These are phyloP conservation scores for Alces alces DNA, from an alignment of 2,113 vertebrate genomes.

Conservation along the genomic window DNA sequence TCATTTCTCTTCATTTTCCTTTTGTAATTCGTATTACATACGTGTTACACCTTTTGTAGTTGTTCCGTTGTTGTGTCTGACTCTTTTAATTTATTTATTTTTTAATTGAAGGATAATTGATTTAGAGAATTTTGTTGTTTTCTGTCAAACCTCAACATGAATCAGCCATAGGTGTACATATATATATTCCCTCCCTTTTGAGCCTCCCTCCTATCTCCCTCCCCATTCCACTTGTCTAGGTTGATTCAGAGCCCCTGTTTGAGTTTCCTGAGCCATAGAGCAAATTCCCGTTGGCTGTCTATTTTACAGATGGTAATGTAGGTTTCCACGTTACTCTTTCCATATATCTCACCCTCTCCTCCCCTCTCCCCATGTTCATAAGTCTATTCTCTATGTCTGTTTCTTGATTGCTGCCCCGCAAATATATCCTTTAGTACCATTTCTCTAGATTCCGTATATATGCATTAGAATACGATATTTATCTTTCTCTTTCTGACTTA, in stretches of 20 bases:
- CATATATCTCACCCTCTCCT: not conserved
- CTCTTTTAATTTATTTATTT: not conserved
- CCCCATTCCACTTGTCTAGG: not conserved
- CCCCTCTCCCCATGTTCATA: not conserved
- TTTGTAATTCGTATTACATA: not conserved
- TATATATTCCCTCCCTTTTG: not conserved
- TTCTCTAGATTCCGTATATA: not conserved
- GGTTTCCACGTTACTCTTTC: not conserved
- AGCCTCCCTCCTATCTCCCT: not conserved
- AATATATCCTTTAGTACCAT: not conserved
- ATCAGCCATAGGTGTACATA: not conserved
- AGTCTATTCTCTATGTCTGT: not conserved
- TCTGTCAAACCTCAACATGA: not conserved
- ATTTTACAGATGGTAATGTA: not conserved
- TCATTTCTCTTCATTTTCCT: not conserved
- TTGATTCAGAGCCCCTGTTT: not conserved
- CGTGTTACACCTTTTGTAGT: not conserved
- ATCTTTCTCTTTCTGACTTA: not conserved
- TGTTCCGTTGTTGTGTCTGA: not conserved
- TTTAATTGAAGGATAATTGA: not conserved
- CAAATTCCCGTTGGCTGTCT: not conserved
- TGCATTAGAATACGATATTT: not conserved
- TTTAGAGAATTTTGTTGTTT: not conserved
- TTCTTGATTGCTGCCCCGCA: not conserved
- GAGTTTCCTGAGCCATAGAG: not conserved